phyloP scores from a whole-genome alignment of 23 tunicate species.

The Corella eumyota region DNA sequence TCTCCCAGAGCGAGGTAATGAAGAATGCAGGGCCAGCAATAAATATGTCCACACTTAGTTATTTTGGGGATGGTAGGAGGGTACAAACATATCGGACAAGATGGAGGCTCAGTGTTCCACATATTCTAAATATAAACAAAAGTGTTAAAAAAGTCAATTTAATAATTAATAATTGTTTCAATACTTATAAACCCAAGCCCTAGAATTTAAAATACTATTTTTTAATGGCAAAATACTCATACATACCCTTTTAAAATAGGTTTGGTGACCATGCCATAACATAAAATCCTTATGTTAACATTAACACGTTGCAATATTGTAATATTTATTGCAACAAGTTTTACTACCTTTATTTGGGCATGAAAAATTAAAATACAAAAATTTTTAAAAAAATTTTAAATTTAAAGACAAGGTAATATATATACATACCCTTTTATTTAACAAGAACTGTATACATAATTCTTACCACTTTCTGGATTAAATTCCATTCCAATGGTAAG shows the following conservation, averaged over 20 bases:
- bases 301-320: too few species aligned
- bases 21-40: constrained; percentile 89
- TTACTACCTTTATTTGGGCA: too few species aligned
- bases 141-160: neutral
- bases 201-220: neutral
- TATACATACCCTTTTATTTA: too few species aligned
- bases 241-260: neutral
- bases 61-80: constrained; percentile 49
- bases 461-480: constrained; percentile 56
- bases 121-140: constrained; percentile 15
- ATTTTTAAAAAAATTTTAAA: too few species aligned
- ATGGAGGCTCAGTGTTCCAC: constrained; percentile 35
- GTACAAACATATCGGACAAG: constrained; percentile 78
- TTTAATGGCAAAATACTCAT: neutral
- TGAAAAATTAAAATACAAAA: too few species aligned
- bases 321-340: too few species aligned
- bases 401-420: too few species aligned
- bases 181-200: too few species aligned
- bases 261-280: too few species aligned
- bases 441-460: neutral
- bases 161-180: too few species aligned
- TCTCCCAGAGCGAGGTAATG: constrained; percentile 66
- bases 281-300: too few species aligned
- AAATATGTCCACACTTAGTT: constrained; percentile 80
- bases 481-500: constrained; percentile 44